phyloP scores from a whole-genome alignment of 2,113 vertebrate species.

The Neotoma lepida region DNA sequence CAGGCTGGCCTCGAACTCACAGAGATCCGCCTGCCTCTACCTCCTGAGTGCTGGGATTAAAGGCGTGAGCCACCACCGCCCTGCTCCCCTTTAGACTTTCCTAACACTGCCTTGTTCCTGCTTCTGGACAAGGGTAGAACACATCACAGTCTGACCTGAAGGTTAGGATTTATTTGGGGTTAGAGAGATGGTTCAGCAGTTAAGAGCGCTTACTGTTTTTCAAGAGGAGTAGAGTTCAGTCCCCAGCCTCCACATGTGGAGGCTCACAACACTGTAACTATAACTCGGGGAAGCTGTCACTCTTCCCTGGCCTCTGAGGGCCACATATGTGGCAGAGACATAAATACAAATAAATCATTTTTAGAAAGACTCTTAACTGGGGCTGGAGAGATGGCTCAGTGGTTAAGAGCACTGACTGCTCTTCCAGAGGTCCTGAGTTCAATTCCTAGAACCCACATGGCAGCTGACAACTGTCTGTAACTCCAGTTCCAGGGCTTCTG shows the following conservation, averaged over 20 bases:
- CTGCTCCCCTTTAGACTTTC: background rate
- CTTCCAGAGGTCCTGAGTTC: too few species aligned
- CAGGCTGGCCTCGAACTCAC: too few species aligned
- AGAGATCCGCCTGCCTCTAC: too few species aligned
- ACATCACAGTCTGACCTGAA: accelerated
- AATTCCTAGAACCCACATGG: background rate
- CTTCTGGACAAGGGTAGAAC: background rate
- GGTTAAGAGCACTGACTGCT: too few species aligned
- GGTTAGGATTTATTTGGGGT: background rate
- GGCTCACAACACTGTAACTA: background rate
- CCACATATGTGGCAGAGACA: background rate
- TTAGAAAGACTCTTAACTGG: background rate
- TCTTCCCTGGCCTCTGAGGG: background rate
- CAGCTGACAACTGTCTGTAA: background rate
- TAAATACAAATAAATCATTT: background rate
- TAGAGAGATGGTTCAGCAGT: background rate
- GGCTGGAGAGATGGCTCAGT: too few species aligned
- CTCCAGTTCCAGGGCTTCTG: background rate
- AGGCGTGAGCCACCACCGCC: too few species aligned
- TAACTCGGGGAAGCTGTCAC: background rate
- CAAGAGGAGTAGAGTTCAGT: background rate
- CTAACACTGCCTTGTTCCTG: background rate
- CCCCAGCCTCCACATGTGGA: background rate
- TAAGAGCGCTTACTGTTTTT: background rate
- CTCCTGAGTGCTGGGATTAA: too few species aligned